Percentiles rank a stretch among this genome's conserved stretches.
Evolutionary conservation across 2,113 vertebrate species (phyloP).

Genomic region (Talpa occidentalis): DNA sequence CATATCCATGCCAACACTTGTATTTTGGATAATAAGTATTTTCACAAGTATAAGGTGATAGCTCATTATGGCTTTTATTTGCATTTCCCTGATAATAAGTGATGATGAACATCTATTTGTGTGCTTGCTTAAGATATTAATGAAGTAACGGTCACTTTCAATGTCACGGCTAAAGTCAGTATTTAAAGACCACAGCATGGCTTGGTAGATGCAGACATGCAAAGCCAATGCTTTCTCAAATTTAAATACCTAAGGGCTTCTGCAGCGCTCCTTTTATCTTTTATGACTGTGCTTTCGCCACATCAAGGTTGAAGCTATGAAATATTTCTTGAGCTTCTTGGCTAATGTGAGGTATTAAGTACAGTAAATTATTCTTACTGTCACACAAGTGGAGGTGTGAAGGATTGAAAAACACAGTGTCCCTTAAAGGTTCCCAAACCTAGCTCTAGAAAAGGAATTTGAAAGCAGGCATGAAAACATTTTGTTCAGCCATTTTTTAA

Average conservation of each 20-base stretch:
- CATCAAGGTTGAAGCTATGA: conserved; percentile 41
- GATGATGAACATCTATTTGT: neutral
- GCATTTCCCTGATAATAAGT: neutral
- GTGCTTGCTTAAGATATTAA: too few species aligned
- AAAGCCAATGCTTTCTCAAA: neutral
- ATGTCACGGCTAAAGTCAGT: neutral
- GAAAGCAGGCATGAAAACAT: neutral
- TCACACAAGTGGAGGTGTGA: neutral
- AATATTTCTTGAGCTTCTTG: conserved; percentile 46
- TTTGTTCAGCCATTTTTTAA: neutral
- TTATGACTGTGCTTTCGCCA: neutral
- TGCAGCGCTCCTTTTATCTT: neutral
- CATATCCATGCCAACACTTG: neutral
- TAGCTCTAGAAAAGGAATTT: conserved; percentile 16
- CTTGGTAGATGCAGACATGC: accelerated
- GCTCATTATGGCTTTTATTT: neutral
- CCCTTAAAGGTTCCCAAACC: conserved; percentile 1
- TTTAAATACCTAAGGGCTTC: neutral
- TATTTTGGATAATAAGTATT: neutral
- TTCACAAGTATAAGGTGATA: neutral
- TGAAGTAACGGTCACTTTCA: neutral
- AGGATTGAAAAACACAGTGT: conserved; percentile 32
- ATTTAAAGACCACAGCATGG: neutral
- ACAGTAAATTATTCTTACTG: conserved; percentile 50
- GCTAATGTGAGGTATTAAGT: conserved; percentile 29